phyloP scores from a whole-genome alignment of 2,888 invertebrate genomes.

The Lycia hirtaria region DNA sequence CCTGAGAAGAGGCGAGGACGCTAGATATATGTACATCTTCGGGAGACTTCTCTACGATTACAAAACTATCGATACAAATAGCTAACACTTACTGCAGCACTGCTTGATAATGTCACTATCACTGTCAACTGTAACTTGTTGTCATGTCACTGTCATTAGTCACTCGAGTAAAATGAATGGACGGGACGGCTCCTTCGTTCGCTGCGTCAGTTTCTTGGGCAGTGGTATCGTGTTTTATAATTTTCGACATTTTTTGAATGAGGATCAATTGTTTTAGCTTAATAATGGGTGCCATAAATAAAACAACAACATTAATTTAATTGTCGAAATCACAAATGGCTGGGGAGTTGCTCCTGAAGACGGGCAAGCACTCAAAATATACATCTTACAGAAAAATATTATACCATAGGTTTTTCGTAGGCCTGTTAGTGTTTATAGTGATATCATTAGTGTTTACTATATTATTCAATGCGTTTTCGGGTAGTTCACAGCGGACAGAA shows the following conservation, averaged over 20 bases:
- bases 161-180: no score
- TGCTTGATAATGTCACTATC: slow-evolving; percentile 7
- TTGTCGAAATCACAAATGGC: slow-evolving; percentile 78
- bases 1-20: no score
- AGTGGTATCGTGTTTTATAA: slow-evolving; percentile 66
- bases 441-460: slow-evolving; percentile 84
- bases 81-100: no score
- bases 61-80: no score
- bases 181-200: not conserved
- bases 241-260: slow-evolving; percentile 75
- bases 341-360: slow-evolving; percentile 77
- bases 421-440: slow-evolving; percentile 84
- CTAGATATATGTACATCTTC: no score
- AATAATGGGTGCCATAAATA: slow-evolving; percentile 80
- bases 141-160: slow-evolving; percentile 2
- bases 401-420: slow-evolving; percentile 86
- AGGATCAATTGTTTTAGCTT: slow-evolving; percentile 66
- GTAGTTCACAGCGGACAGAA: slow-evolving; percentile 76
- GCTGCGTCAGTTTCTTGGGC: slow-evolving; percentile 60
- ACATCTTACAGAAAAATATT: slow-evolving; percentile 79
- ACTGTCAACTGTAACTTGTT: slow-evolving; percentile 1
- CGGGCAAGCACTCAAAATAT: slow-evolving; percentile 78
- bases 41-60: no score
- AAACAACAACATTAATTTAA: slow-evolving; percentile 73
- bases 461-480: slow-evolving; percentile 77